Evolutionary conservation across 2,113 vertebrate species (phyloP).

Genomic region (Semnornis frantzii): DNA sequence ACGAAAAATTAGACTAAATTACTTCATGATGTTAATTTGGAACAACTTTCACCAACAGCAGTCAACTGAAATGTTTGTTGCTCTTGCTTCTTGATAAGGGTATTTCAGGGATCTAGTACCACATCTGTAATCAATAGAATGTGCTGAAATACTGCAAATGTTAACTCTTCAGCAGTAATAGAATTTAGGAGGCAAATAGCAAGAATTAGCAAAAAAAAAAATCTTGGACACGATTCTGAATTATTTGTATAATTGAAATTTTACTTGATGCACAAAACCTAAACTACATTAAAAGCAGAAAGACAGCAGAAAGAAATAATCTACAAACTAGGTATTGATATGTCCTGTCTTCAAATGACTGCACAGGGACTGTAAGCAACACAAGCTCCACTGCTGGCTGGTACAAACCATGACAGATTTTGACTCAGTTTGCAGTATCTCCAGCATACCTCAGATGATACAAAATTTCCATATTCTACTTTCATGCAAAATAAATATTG

Average conservation of each 20-base stretch:
- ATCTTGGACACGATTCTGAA: background rate
- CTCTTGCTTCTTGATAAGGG: background rate
- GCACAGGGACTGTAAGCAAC: background rate
- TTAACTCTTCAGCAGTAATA: background rate
- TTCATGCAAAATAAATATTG: background rate
- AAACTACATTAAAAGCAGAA: background rate
- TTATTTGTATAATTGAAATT: background rate
- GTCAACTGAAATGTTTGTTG: background rate
- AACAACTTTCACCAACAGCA: background rate
- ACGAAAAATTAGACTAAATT: background rate
- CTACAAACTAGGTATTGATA: background rate
- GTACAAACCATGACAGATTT: background rate
- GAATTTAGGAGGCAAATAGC: background rate
- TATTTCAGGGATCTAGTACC: background rate
- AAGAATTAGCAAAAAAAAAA: background rate
- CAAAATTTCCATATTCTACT: background rate
- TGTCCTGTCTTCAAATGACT: background rate
- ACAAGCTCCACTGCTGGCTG: background rate
- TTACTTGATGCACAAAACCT: background rate
- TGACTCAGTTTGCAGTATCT: background rate
- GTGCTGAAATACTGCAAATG: background rate
- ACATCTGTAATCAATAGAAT: background rate
- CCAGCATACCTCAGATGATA: fast-evolving
- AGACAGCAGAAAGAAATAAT: background rate
- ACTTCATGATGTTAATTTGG: background rate